Conservation (phyloP, 2,888 invertebrate genomes). For the Mellilla xanthometata region DNA sequence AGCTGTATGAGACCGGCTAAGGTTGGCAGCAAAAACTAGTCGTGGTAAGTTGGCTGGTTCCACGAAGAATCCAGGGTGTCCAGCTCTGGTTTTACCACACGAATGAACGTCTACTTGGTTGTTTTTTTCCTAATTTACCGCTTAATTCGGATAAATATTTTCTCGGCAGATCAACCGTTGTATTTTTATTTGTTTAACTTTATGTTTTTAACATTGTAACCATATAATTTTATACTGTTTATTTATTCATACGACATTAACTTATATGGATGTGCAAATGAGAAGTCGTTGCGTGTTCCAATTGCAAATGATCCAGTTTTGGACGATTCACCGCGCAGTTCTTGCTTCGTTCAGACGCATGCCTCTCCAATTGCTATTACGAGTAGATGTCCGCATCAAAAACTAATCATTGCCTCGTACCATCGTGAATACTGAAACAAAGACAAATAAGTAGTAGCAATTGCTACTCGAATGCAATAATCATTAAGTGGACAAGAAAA, state of each 20-base stretch:
- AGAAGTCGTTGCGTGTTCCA: neutral
- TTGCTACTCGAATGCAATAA: slow-evolving; percentile 33
- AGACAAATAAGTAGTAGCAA: slow-evolving; percentile 30
- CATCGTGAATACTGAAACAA: slow-evolving; percentile 8
- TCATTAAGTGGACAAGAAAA: slow-evolving; percentile 36
- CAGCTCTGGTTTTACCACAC: slow-evolving; percentile 30
- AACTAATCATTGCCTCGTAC: slow-evolving; percentile 17
- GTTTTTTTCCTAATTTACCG: slow-evolving; percentile 28
- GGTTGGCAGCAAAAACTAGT: slow-evolving; percentile 60
- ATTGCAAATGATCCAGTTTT: slow-evolving; percentile 12
- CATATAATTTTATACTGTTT: neutral
- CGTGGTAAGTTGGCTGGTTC: slow-evolving; percentile 58
- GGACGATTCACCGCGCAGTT: slow-evolving; percentile 1
- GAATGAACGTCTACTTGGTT: slow-evolving; percentile 19
- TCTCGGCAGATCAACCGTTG: slow-evolving; percentile 6
- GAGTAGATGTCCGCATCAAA: slow-evolving; percentile 18
- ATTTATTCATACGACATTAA: slow-evolving; percentile 2
- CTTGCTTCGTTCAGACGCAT: slow-evolving; percentile 4
- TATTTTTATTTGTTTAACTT: slow-evolving; percentile 1
- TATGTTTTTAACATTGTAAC: neutral
- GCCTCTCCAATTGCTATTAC: slow-evolving; percentile 9
- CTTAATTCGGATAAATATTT: slow-evolving; percentile 28
- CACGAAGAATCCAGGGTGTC: slow-evolving; percentile 63
- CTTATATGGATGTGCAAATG: slow-evolving; percentile 4
- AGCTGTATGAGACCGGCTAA: slow-evolving; percentile 58